A percentile compares a stretch with the other conserved stretches of the same genome.
These are phyloP conservation scores for Aldrovandia affinis DNA, from an alignment of 2,797 vertebrate species.

Conservation along the genomic window DNA sequence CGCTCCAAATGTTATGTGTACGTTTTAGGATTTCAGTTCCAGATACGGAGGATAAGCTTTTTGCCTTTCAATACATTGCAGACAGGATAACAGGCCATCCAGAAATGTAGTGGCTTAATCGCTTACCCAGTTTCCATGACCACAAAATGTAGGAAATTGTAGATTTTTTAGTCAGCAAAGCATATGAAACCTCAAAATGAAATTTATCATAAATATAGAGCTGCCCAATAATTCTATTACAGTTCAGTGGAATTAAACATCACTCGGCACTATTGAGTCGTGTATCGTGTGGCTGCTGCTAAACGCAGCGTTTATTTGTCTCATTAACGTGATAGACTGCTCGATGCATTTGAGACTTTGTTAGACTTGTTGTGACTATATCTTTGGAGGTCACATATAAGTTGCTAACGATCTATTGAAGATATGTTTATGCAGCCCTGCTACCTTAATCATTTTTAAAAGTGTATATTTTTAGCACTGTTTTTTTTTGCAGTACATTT, in stretches of 20 bases:
- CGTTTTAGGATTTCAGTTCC: neutral
- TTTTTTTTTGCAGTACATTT: neutral
- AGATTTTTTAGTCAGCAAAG: neutral
- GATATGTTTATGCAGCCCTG: neutral
- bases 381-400: no score
- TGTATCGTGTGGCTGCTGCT: neutral
- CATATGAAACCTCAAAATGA: neutral
- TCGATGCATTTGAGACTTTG: neutral
- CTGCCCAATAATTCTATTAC: neutral
- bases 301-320: neutral
- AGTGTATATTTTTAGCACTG: neutral
- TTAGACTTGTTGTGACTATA: no score
- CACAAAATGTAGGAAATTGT: neutral
- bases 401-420: neutral
- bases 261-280: no score
- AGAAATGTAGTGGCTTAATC: neutral
- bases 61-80: neutral
- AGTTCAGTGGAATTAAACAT: neutral
- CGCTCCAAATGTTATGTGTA: neutral
- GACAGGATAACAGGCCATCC: neutral
- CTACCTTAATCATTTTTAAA: neutral
- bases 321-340: neutral
- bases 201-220: neutral
- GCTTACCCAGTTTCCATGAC: neutral
- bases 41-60: neutral